Conservation (phyloP, 2,797 vertebrate species). For the Uromys caudimaculatus region DNA sequence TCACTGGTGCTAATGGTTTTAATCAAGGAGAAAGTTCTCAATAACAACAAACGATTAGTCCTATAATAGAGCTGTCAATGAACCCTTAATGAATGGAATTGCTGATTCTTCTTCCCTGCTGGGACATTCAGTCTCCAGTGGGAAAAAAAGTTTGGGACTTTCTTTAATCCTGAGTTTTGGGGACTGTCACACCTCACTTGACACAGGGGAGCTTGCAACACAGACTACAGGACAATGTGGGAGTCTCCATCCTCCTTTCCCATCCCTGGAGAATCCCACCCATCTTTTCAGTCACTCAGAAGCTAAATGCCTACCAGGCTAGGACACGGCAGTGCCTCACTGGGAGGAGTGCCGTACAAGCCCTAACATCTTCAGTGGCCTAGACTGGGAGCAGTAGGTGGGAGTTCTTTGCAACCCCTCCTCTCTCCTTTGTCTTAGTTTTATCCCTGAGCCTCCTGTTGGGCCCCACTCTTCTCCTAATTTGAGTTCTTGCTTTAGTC, state of each 20-base stretch:
- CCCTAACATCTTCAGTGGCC: not conserved
- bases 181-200: not conserved
- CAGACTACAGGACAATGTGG: not conserved
- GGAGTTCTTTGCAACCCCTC: not conserved
- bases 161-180: slow-evolving; percentile 2
- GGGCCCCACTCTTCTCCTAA: not conserved
- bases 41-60: slow-evolving; percentile 79
- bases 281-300: not conserved
- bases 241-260: not conserved
- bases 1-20: slow-evolving; percentile 74
- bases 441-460: not conserved
- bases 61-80: slow-evolving; percentile 75
- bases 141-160: not conserved
- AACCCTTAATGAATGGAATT: slow-evolving; percentile 69
- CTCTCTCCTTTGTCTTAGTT: not conserved
- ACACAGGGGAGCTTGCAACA: not conserved
- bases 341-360: not conserved
- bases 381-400: not conserved
- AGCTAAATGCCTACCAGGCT: not conserved
- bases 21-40: slow-evolving; percentile 76
- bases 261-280: not conserved
- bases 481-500: not conserved
- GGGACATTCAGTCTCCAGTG: slow-evolving; percentile 37
- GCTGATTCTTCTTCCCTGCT: slow-evolving; percentile 52
- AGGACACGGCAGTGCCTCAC: not conserved